Percentiles rank a stretch among this genome's conserved stretches.
phyloP scores from a whole-genome alignment of 2,113 vertebrate genomes.

The Notothenia rossii region DNA sequence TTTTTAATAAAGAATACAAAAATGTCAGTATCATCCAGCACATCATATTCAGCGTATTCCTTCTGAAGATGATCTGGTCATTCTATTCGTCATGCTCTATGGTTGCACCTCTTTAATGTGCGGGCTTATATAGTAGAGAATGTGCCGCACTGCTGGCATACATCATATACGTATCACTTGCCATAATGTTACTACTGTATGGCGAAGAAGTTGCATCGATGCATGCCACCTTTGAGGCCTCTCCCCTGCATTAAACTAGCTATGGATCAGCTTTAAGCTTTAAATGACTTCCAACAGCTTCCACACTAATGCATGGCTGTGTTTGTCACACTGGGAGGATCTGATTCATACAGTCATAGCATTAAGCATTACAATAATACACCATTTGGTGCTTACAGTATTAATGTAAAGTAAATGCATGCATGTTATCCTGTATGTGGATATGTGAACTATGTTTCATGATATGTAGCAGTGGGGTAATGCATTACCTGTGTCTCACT shows the following conservation, averaged over 20 bases:
- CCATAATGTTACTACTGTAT: conserved; percentile 28
- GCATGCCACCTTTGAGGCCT: conserved; percentile 35
- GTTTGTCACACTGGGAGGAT: conserved; percentile 5
- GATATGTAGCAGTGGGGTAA: background rate
- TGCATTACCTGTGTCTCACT: background rate
- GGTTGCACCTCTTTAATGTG: background rate
- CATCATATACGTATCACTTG: conserved; percentile 20
- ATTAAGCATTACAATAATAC: conserved; percentile 14
- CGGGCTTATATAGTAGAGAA: conserved; percentile 6
- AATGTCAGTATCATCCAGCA: background rate
- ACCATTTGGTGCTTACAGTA: background rate
- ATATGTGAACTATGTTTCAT: background rate
- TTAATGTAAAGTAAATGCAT: conserved; percentile 27
- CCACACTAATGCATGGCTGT: conserved; percentile 1
- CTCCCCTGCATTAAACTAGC: conserved; percentile 22
- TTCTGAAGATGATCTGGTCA: too few relatives aligned
- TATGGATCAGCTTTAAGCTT: conserved; percentile 40
- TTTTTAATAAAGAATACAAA: background rate
- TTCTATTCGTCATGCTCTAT: background rate
- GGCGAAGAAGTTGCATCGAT: conserved; percentile 33
- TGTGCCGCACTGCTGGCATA: background rate
- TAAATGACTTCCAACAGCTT: conserved; percentile 31
- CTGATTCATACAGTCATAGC: conserved; percentile 4
- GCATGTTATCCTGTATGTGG: background rate
- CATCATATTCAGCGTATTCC: background rate